phyloP scores from a whole-genome alignment of 2,113 vertebrate species.

The Tonatia bakeri region DNA sequence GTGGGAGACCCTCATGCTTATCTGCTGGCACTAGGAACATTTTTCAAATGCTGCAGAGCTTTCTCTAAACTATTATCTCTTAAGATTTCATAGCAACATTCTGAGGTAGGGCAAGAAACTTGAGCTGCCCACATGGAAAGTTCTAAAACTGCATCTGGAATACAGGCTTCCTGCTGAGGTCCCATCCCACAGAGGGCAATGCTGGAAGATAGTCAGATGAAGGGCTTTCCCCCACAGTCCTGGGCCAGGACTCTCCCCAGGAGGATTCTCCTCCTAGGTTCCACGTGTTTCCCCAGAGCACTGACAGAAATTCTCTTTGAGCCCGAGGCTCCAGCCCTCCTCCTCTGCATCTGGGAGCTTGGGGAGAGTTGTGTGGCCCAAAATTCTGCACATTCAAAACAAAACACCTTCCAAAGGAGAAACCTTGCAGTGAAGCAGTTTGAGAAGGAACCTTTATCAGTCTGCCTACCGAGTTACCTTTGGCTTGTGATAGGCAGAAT shows the following conservation, averaged over 20 bases:
- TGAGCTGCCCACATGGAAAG: not conserved
- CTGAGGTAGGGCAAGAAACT: not conserved
- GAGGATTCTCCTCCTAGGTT: accelerated
- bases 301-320: not conserved
- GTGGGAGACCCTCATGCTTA: not conserved
- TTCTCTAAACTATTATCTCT: not conserved
- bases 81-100: not conserved
- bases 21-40: not conserved
- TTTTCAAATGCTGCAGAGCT: not conserved
- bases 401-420: not conserved
- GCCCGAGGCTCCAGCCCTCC: not conserved
- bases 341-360: not conserved
- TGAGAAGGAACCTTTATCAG: not conserved
- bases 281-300: not conserved
- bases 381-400: not conserved
- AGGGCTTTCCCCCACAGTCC: not conserved
- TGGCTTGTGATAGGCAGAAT: not conserved
- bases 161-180: not conserved
- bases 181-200: not conserved
- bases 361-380: not conserved
- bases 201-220: not conserved
- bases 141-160: not conserved
- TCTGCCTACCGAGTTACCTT: not conserved
- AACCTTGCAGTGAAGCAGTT: not conserved
- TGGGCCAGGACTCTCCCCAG: accelerated